Base-by-base conservation (phyloP, 2,888 invertebrate species). In the Bombyx huttoni region DNA sequence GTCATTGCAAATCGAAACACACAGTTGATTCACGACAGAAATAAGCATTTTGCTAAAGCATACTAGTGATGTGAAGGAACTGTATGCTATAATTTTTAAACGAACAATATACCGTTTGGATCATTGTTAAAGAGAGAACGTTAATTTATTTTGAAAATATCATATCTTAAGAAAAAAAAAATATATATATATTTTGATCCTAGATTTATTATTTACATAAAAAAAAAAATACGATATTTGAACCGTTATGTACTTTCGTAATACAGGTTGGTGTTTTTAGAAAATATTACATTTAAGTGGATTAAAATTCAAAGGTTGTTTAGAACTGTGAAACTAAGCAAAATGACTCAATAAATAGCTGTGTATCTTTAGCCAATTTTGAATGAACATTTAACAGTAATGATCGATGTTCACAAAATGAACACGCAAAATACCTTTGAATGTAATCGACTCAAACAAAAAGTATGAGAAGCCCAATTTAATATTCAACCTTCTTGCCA, bases 141-240 rank as follows among this genome's bases (percentile, higher is more conserved):
- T 40, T 10, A 10, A 40, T 7, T 40, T 24, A 12, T 40, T 40
- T 40, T 40, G 12, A 40, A 40, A 40, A 40, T 12, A 40, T 40
- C 40, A 40, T 40, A 40, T 40, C 40, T 40, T 1, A 40, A 40
- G 7, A 40, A 35, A 52, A 24, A 53, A 59, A 58, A 58, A 57
- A 57, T 49, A 51, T 52, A 24, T 24, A 24, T 40, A 7, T 40
- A 40, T 40, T 40, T 40, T 40, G n/a, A 40, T 40, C 8, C 40
- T 40, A 53, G 57, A 57, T 57, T 56, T 58, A 40, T 40, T 40
- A 40, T 40, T 40, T 40, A 40, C 40, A 40, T 10, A 6, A 10
- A 10, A 8, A 35, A 35, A 35, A 10, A 40, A 40, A 6, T 40
- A 40, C 40, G 40, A n/a, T 40, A 12, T 24, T 24, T 24, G 40